These are phyloP conservation scores for Gobionotothen gibberifrons DNA, from an alignment of 2,797 vertebrate species.

Conservation along the genomic window DNA sequence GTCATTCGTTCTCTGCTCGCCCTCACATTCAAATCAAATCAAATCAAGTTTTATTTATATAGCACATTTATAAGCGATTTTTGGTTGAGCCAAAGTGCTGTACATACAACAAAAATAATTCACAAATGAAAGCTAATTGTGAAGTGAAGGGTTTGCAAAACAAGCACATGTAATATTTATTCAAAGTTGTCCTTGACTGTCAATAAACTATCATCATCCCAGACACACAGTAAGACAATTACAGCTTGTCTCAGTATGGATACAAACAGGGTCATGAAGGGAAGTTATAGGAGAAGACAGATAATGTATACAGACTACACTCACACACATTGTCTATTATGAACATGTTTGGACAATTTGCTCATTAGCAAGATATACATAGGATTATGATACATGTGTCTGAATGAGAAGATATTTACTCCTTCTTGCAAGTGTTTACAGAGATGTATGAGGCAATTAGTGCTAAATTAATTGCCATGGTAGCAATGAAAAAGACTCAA, in stretches of 20 bases:
- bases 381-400: constrained; percentile 1
- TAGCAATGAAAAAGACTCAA: constrained; percentile 20
- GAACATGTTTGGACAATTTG: constrained; percentile 6
- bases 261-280: background rate
- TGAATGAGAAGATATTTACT: constrained; percentile 8
- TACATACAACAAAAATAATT: no score
- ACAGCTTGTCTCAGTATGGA: background rate
- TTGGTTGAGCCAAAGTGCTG: no score
- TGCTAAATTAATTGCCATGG: constrained; percentile 36
- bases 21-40: no score
- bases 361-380: constrained; percentile 3
- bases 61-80: no score
- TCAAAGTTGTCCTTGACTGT: constrained; percentile 12
- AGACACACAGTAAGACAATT: constrained; percentile 2
- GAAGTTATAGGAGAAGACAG: constrained; percentile 10
- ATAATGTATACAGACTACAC: background rate
- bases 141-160: constrained; percentile 13
- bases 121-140: constrained; percentile 41
- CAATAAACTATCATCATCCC: constrained; percentile 19
- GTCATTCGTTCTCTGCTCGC: constrained; percentile 31
- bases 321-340: background rate
- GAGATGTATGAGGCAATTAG: constrained; percentile 39
- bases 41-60: no score
- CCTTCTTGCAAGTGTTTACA: constrained; percentile 9
- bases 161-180: constrained; percentile 18